Conservation (phyloP, 2,888 invertebrate species). For the Ophion ventricosus region DNA sequence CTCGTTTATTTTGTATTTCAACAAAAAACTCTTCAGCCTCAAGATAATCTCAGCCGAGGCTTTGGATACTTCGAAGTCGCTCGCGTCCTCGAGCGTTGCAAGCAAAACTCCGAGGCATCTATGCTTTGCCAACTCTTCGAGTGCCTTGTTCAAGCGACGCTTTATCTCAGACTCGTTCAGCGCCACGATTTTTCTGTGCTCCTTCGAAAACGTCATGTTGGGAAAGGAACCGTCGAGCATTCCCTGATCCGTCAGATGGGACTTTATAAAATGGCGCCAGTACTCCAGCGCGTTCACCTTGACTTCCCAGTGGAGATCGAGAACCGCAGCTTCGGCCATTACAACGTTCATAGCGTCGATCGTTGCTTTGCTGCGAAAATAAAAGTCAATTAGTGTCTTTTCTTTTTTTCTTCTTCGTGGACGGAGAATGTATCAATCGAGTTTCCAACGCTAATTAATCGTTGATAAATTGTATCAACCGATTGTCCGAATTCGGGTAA, state of each 20-base stretch:
- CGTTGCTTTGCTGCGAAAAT: slow-evolving; percentile 78
- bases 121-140: slow-evolving; percentile 88
- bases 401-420: background rate
- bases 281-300: slow-evolving; percentile 89
- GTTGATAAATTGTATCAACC: too few species aligned
- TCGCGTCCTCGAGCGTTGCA: slow-evolving; percentile 87
- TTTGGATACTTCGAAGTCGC: slow-evolving; percentile 89
- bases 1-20: slow-evolving; percentile 79
- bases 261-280: slow-evolving; percentile 89
- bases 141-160: slow-evolving; percentile 86
- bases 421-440: background rate
- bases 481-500: too few species aligned
- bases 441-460: background rate
- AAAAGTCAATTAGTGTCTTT: slow-evolving; percentile 18
- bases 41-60: slow-evolving; percentile 85
- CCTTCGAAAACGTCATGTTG: slow-evolving; percentile 91
- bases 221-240: slow-evolving; percentile 93
- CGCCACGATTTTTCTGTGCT: slow-evolving; percentile 90
- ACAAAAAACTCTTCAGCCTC: slow-evolving; percentile 85
- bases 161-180: slow-evolving; percentile 88
- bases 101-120: slow-evolving; percentile 89
- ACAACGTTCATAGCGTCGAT: slow-evolving; percentile 86
- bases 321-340: slow-evolving; percentile 87
- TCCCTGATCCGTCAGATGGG: slow-evolving; percentile 89
- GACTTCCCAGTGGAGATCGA: slow-evolving; percentile 93